Evolutionary conservation across 2,113 vertebrate genomes (phyloP), one percentile per base, ranked within the genome.

Genomic region (Hippocampus zosterae): DNA sequence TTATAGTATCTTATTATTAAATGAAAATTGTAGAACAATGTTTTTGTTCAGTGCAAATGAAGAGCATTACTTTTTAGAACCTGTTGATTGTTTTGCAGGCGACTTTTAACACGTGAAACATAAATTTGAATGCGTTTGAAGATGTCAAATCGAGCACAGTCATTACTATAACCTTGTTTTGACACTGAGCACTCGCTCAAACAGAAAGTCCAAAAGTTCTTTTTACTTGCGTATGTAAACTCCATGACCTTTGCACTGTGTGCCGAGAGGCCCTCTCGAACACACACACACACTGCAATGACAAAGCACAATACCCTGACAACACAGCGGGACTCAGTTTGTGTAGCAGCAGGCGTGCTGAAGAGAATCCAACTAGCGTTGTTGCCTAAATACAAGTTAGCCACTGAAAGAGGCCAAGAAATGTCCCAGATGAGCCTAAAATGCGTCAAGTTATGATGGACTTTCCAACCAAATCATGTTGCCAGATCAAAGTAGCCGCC

Each of bases 251-350:
- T 62, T 3, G 3, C 7, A 2, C 62, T 27, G 50, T 56, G 69
- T 37, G 59, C 56, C n/a, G 57, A 33, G 61, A 70, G 25, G 33
- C 19, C 37, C 37, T 40, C 10, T 25, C 21, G 0, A 16, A 59
- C 27, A 57, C 25, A 15, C 56, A 16, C 63, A 41, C 53, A 60
- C 74, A 33, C 53, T 69, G 76, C 64, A 19, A 73, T 80, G 80
- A 82, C 73, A 53, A 72, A 79, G 74, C 74, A 75, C 53, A 37
- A 68, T 72, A 60, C 40, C 52, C 67, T 4, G 44, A 73, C 50
- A 59, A 60, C 59, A 53, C 55, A 57, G 55, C 6, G 55, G 55
- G 23, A 10, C 55, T 57, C 23, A 5, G 23, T 27, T 25, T 25
- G 23, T 27, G 55, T 57, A 1, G 18, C 33, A 4, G 60, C 19